These are phyloP conservation scores for Galleria mellonella DNA, from an alignment of 1,140 invertebrate species.

Conservation along the genomic window DNA sequence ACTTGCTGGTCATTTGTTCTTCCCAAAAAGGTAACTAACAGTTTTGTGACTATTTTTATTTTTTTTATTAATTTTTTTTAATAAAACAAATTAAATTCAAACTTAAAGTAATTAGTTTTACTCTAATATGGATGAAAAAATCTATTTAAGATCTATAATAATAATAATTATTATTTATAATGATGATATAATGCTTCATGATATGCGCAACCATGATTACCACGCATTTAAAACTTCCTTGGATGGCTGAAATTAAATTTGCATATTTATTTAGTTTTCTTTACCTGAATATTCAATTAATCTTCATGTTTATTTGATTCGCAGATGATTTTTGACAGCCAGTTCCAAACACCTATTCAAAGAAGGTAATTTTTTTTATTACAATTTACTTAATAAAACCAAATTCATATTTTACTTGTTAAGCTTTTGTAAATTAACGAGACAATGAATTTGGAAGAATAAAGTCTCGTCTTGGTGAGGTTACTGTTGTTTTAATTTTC, in stretches of 20 bases:
- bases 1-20: too few species aligned
- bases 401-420: slow-evolving; percentile 32
- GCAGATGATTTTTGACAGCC: background rate
- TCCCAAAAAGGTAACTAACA: too few species aligned
- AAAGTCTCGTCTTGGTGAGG: slow-evolving; percentile 66
- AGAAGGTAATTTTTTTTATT: slow-evolving; percentile 12
- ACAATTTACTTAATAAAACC: slow-evolving; percentile 10
- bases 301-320: background rate
- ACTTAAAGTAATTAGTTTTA: too few species aligned
- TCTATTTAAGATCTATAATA: too few species aligned
- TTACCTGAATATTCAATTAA: background rate
- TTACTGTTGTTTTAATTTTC: slow-evolving; percentile 53
- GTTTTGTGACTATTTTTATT: too few species aligned
- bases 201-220: slow-evolving; percentile 69
- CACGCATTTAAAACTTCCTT: slow-evolving; percentile 71
- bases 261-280: too few species aligned
- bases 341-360: background rate
- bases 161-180: slow-evolving; percentile 4
- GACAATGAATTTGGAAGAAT: slow-evolving; percentile 51
- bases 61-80: too few species aligned
- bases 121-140: too few species aligned
- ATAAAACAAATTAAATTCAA: too few species aligned
- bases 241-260: slow-evolving; percentile 53
- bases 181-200: slow-evolving; percentile 70
- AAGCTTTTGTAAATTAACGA: slow-evolving; percentile 30